These are phyloP conservation scores for Drosophila ezoana DNA, from an alignment of 2,888 invertebrate genomes.

Conservation along the genomic window DNA sequence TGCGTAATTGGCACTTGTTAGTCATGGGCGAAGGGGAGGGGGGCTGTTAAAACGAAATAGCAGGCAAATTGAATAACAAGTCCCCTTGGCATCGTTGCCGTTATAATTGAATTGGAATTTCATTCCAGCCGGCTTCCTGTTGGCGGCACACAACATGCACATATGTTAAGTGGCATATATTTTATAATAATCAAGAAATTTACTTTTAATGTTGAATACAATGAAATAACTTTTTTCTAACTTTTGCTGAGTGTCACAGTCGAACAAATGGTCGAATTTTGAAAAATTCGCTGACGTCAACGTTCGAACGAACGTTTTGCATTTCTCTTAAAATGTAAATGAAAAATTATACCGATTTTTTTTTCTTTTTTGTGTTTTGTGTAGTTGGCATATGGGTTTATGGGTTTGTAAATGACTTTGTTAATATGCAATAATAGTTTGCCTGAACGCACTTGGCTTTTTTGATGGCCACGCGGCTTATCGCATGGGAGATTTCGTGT, in stretches of 20 bases:
- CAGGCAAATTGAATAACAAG: too few relatives aligned
- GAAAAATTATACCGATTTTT: neutral
- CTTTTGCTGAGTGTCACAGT: neutral
- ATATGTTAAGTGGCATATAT: too few relatives aligned
- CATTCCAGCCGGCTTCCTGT: too few relatives aligned
- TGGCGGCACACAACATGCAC: too few relatives aligned
- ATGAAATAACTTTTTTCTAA: too few relatives aligned
- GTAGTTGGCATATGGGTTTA: slow-evolving; percentile 2
- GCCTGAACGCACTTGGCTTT: slow-evolving; percentile 40
- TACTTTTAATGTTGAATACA: too few relatives aligned
- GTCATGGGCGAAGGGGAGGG: too few relatives aligned
- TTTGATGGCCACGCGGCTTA: slow-evolving; percentile 11
- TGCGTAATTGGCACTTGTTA: neutral
- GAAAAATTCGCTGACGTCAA: slow-evolving; percentile 50
- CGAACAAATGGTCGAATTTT: slow-evolving; percentile 17
- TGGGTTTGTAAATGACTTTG: slow-evolving; percentile 28
- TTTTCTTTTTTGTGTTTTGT: neutral
- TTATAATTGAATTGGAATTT: too few relatives aligned
- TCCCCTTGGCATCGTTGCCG: too few relatives aligned
- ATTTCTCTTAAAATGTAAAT: slow-evolving; percentile 13
- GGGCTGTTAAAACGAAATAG: too few relatives aligned
- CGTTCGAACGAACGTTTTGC: neutral
- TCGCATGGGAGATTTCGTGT: slow-evolving; percentile 27
- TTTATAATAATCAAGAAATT: too few relatives aligned
- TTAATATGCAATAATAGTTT: slow-evolving; percentile 5